Base-by-base conservation (phyloP, 2,113 vertebrate species). In the Lasiurus cinereus region DNA sequence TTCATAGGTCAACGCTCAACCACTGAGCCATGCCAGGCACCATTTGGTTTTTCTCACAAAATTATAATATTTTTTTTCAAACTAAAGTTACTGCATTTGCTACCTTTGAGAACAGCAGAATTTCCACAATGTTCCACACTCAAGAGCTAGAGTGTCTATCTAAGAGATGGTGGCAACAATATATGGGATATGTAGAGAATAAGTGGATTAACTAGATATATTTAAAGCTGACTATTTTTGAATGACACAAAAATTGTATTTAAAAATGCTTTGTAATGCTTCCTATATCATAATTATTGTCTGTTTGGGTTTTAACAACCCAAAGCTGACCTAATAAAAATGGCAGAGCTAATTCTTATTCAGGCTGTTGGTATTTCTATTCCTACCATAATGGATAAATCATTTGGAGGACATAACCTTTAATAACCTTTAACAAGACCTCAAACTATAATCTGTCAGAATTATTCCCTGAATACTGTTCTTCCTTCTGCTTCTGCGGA, bases 371-470 rank as follows among this genome's bases (percentile, higher is more conserved):
- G 46, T 90, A 24, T 88, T 84, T 88, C 77, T 52, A 16, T 62
- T 91, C 74, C 27, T 70, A 43, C 24, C 50, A 22, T 24, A 54
- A 87, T 66, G 36, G 33, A 72, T 86, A 91, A 95, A 84, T 95
- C 83, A 59, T 82, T 66, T 94, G 67, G 70, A 95, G 73, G 87
- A 93, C 50, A 56, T 74, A 93, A 95, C 52, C 21, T 66, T 93
- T 86, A 77, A 86, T 67, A 89, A 95, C 50, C 52, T 95, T 93
- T 93, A 92, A 79, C 43, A 69, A 95, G 88, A 93, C 66, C 84
- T 93, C 48, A 92, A 54, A 74, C 52, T 94, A 14, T 73, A 91
- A 94, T 89, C 83, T 92, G 33, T 86, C 91, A 96, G 72, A 85
- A 90, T 91, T 83, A 96, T 50, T 83, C 52, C 66, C 43, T 83